These are phyloP conservation scores for Eudemis profundana DNA, from an alignment of 2,888 invertebrate genomes.

Conservation along the genomic window DNA sequence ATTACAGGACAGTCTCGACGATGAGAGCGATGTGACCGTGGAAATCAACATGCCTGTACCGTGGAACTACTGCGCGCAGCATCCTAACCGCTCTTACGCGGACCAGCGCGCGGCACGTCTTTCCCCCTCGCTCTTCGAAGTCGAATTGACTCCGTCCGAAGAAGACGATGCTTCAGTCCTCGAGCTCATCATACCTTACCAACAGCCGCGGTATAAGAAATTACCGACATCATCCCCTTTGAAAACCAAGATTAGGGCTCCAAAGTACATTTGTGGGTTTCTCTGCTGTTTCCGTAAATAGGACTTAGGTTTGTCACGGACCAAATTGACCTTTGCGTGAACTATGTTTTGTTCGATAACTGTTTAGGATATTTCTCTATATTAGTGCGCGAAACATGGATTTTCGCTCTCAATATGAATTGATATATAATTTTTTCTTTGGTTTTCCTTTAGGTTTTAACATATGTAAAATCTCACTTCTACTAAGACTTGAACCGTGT, in stretches of 20 bases:
- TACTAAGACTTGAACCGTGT: no score
- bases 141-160: conserved; percentile 77
- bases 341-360: not conserved
- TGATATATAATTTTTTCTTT: no score
- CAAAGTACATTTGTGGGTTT: conserved; percentile 55
- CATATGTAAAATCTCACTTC: no score
- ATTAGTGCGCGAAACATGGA: not conserved
- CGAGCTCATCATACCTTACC: conserved; percentile 76
- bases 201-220: conserved; percentile 61
- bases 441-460: no score
- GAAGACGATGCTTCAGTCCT: conserved; percentile 76
- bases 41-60: conserved; percentile 37
- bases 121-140: conserved; percentile 73
- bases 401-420: not conserved
- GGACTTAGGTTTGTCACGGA: not conserved
- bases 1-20: conserved; percentile 40
- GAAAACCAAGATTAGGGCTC: conserved; percentile 54
- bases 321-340: not conserved
- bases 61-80: conserved; percentile 33
- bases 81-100: conserved; percentile 44
- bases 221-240: conserved; percentile 67
- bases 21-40: conserved; percentile 38
- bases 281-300: conserved; percentile 68
- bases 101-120: conserved; percentile 57
- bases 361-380: not conserved